Evolutionary conservation across 2,113 vertebrate species (phyloP).

Genomic region (Cichladusa arquata): DNA sequence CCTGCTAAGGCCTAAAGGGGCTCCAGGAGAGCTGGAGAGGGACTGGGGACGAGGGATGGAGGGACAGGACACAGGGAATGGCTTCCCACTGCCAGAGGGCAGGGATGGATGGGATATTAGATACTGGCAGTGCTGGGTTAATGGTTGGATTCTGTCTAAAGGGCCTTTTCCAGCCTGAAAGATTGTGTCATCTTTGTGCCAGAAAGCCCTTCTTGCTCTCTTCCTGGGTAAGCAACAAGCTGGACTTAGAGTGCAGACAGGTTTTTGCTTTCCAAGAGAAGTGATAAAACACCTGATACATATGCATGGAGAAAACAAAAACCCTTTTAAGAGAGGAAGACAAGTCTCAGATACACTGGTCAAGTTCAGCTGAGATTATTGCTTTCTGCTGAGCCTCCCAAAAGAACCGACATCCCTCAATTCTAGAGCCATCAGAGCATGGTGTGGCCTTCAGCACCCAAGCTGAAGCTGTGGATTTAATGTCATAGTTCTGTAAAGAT

Average conservation of each 20-base stretch:
- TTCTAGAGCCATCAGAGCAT: background rate
- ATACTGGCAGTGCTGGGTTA: background rate
- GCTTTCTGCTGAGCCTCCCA: background rate
- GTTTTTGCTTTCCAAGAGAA: conserved; percentile 45
- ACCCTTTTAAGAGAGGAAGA: no score
- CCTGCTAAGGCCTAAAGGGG: background rate
- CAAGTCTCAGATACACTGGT: no score
- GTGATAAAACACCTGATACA: conserved; percentile 61
- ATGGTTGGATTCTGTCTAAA: background rate
- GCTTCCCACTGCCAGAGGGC: background rate
- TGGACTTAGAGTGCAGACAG: conserved; percentile 39
- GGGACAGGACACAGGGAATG: background rate
- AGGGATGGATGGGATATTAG: rapidly evolving
- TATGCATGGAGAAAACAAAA: rapidly evolving
- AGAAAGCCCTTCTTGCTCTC: conserved; percentile 67
- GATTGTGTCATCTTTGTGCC: background rate
- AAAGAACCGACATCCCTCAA: rapidly evolving
- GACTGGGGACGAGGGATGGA: background rate
- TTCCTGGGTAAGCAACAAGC: conserved; percentile 73
- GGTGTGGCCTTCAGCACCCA: background rate
- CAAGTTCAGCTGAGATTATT: background rate
- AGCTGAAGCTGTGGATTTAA: background rate
- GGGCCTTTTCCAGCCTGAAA: background rate
- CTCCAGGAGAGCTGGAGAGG: background rate
- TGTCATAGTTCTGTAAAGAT: background rate